phyloP scores from a whole-genome alignment of 2,113 vertebrate species.

The Chaenocephalus aceratus region DNA sequence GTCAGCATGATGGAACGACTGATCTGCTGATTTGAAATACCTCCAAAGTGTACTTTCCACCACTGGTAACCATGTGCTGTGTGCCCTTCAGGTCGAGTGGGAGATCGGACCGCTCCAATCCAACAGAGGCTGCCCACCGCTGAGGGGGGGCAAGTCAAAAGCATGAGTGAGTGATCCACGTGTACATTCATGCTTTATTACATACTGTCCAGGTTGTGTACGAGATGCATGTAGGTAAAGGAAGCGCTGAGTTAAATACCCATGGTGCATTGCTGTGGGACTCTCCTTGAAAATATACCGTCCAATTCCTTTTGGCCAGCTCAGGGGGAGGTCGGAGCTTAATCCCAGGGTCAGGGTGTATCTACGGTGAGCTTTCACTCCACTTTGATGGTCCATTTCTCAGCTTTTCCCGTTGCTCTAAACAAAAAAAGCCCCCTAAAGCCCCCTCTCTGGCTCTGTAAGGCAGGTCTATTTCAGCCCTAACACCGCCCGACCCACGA shows the following conservation, averaged over 20 bases:
- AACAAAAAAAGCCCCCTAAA: conserved; percentile 29
- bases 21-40: no score
- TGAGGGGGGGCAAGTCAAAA: conserved; percentile 86
- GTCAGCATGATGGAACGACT: not conserved
- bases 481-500: conserved; percentile 11
- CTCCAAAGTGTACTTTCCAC: no score
- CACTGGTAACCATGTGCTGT: not conserved
- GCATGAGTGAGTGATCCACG: conserved; percentile 88
- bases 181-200: no score
- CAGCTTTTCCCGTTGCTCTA: conserved; percentile 13
- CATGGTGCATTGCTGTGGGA: not conserved
- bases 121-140: conserved; percentile 78
- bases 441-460: not conserved
- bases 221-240: not conserved
- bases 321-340: conserved; percentile 36
- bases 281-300: conserved; percentile 16
- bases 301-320: conserved; percentile 2
- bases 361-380: conserved; percentile 30
- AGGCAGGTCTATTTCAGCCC: conserved; percentile 3
- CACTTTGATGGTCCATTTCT: conserved; percentile 27
- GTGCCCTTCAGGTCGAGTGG: conserved; percentile 81
- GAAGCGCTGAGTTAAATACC: not conserved
- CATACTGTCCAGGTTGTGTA: not conserved
- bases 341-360: conserved; percentile 40
- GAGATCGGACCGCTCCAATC: conserved; percentile 72